phyloP scores from a whole-genome alignment of 2,797 vertebrate genomes.

The Sebastes steindachneri region DNA sequence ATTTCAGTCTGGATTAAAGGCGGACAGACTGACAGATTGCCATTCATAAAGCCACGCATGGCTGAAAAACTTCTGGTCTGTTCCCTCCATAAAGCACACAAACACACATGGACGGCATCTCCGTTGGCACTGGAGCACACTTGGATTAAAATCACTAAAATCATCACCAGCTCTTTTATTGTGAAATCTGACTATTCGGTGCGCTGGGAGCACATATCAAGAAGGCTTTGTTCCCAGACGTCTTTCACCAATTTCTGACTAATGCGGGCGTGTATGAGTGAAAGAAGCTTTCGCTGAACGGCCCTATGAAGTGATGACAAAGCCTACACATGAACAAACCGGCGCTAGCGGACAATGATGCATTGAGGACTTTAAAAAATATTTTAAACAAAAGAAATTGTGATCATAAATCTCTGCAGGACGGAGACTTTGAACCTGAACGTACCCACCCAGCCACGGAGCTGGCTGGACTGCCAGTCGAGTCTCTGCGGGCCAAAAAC shows the following conservation, averaged over 20 bases:
- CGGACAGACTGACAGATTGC: not conserved
- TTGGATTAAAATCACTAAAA: not conserved
- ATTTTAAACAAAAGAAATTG: conserved; percentile 18
- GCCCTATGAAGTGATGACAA: not conserved
- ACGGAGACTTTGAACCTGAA: conserved; percentile 46
- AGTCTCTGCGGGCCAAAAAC: conserved; percentile 65
- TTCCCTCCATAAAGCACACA: not conserved
- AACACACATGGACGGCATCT: not conserved
- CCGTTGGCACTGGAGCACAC: not conserved
- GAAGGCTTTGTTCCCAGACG: not conserved
- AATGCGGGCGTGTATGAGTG: not conserved
- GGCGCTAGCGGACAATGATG: not conserved
- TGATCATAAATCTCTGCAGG: conserved; percentile 26
- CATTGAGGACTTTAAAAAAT: conserved; percentile 1
- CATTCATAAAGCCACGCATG: not conserved
- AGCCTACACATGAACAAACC: not conserved
- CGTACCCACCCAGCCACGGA: conserved; percentile 21
- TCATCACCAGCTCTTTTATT: not conserved
- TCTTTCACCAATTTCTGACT: conserved; percentile 5
- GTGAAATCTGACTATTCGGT: not conserved
- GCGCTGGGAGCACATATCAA: not conserved
- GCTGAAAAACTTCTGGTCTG: no score
- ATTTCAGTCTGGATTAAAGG: not conserved
- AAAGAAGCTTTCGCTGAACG: conserved; percentile 22
- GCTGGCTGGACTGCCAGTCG: conserved; percentile 55